A percentile compares a stretch with the other conserved stretches of the same genome.
phyloP scores from a whole-genome alignment of 2,113 vertebrate species.

The Mus musculus region DNA sequence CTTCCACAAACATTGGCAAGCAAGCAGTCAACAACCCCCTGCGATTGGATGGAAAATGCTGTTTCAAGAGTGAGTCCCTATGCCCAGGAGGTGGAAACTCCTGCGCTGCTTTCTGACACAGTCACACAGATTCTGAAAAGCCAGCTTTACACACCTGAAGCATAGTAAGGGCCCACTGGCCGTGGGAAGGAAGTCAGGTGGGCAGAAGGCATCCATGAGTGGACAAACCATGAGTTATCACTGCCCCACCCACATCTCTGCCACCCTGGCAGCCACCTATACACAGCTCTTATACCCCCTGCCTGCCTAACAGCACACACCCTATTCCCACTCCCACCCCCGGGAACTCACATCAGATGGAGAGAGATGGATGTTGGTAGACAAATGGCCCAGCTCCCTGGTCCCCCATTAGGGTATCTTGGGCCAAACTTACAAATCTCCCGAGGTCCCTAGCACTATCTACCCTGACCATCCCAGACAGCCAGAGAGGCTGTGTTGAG shows the following conservation, averaged over 20 bases:
- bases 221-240: not conserved
- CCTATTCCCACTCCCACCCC: too few relatives aligned
- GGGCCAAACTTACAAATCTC: not conserved
- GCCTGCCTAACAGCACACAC: not conserved
- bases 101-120: not conserved
- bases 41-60: not conserved
- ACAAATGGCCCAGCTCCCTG: not conserved
- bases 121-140: not conserved
- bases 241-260: too few relatives aligned
- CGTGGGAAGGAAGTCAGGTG: too few relatives aligned
- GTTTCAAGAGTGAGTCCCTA: not conserved
- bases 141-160: fast-evolving
- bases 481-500: too few relatives aligned
- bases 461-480: fast-evolving
- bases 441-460: not conserved
- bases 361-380: not conserved
- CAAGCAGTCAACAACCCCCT: not conserved
- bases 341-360: not conserved
- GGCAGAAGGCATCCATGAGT: not conserved
- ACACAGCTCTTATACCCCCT: fast-evolving
- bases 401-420: fast-evolving
- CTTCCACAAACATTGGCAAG: not conserved
- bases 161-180: not conserved
- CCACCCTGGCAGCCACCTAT: not conserved
- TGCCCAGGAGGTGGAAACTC: not conserved